phyloP scores from a whole-genome alignment of 2,113 vertebrate species.

The Myrmecobius fasciatus region DNA sequence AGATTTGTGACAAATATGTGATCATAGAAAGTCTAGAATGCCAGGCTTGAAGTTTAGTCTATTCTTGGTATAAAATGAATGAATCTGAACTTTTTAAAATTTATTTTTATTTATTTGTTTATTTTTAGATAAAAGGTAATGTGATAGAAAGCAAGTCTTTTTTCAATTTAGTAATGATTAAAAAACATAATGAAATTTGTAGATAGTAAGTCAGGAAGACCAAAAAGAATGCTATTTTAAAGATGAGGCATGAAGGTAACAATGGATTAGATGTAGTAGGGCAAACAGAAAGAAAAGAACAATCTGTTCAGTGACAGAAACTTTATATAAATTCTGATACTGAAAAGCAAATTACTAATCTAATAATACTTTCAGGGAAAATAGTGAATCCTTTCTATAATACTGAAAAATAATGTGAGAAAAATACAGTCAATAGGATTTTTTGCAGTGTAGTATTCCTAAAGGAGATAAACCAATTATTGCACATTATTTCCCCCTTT shows the following conservation, averaged over 20 bases:
- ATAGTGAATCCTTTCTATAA: background rate
- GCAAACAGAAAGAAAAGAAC: background rate
- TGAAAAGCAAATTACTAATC: background rate
- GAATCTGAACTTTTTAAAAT: background rate
- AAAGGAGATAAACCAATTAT: constrained; percentile 34
- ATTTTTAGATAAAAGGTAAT: background rate
- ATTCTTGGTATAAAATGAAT: background rate
- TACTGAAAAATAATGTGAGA: constrained; percentile 43
- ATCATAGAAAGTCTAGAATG: background rate
- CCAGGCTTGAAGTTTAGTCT: background rate
- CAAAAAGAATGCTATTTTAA: background rate
- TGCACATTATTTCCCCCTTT: constrained; percentile 39
- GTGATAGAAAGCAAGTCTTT: background rate
- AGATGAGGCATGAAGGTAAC: background rate
- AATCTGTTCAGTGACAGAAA: background rate
- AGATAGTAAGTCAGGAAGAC: background rate
- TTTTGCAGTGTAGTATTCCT: background rate
- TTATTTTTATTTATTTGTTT: too few species aligned
- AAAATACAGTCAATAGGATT: constrained; percentile 1
- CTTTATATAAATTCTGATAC: background rate
- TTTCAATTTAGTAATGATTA: background rate
- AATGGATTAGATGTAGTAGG: background rate
- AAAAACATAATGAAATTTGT: background rate
- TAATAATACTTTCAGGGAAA: background rate
- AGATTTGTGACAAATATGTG: background rate